These are phyloP conservation scores for Hylia prasina DNA, from an alignment of 2,113 vertebrate species.

Conservation along the genomic window DNA sequence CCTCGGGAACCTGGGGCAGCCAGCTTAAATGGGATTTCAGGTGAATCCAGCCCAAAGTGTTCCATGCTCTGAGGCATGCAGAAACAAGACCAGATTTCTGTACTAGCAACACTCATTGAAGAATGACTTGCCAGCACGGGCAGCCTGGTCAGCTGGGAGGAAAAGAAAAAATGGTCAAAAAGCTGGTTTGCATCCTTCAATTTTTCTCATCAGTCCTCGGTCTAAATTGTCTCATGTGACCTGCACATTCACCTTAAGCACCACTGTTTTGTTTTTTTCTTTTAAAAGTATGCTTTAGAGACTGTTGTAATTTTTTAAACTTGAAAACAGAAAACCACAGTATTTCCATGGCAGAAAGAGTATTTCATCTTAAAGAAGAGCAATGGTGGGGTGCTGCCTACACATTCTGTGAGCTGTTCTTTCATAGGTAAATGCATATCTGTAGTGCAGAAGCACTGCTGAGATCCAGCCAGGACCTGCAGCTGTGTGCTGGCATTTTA, in stretches of 20 bases:
- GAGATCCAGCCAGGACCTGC: not conserved
- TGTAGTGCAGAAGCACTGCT: not conserved
- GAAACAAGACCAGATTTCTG: not conserved
- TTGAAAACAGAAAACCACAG: not conserved
- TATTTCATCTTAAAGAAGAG: not conserved
- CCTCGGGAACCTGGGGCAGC: not conserved
- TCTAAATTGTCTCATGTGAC: not conserved
- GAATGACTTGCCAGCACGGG: not conserved
- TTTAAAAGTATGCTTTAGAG: not conserved
- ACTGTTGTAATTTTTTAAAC: not conserved
- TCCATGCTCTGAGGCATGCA: not conserved
- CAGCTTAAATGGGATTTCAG: not conserved
- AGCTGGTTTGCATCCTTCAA: not conserved
- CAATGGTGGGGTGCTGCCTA: not conserved
- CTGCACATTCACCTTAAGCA: not conserved
- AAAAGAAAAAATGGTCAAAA: not conserved
- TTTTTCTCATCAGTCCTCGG: not conserved
- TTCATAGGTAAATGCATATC: not conserved
- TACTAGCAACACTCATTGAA: not conserved
- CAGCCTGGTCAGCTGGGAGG: not conserved
- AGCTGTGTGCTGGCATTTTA: not conserved
- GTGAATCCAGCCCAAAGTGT: not conserved
- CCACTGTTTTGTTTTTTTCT: not conserved
- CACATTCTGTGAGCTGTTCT: not conserved
- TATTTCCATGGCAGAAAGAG: not conserved